phyloP scores from a whole-genome alignment of 2,797 vertebrate species.

The Myotis planiceps region DNA sequence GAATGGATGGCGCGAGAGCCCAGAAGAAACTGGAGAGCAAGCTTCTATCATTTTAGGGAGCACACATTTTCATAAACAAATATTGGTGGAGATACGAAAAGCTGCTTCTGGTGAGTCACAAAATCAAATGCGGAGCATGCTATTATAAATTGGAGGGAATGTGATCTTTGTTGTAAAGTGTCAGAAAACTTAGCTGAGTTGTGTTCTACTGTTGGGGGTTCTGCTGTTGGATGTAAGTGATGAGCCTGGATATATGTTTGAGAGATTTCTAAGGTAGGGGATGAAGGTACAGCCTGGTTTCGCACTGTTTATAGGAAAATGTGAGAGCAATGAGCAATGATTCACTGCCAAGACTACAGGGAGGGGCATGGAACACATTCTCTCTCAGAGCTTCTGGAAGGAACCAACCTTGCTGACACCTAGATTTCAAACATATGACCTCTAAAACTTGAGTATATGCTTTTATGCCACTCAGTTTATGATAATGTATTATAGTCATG shows the following conservation, averaged over 20 bases:
- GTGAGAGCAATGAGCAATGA: neutral
- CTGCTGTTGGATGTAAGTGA: neutral
- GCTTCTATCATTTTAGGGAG: neutral
- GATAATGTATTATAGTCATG: neutral
- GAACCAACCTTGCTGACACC: neutral
- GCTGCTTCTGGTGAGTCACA: neutral
- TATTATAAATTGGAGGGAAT: neutral
- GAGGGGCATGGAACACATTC: accelerated
- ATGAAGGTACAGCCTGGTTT: neutral
- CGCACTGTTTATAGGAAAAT: neutral
- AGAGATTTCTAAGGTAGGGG: neutral
- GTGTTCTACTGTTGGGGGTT: neutral
- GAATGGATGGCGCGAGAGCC: neutral
- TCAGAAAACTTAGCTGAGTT: neutral
- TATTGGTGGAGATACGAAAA: neutral
- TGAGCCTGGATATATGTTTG: neutral
- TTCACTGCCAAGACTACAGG: neutral
- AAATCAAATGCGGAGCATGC: neutral
- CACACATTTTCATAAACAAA: neutral
- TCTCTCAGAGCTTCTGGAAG: neutral
- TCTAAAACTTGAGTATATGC: neutral
- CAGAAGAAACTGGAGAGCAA: neutral
- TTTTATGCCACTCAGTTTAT: neutral
- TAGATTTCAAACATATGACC: neutral
- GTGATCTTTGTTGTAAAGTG: neutral